phyloP scores from a whole-genome alignment of 2,888 invertebrate species.

The Agrochola lychnidis region DNA sequence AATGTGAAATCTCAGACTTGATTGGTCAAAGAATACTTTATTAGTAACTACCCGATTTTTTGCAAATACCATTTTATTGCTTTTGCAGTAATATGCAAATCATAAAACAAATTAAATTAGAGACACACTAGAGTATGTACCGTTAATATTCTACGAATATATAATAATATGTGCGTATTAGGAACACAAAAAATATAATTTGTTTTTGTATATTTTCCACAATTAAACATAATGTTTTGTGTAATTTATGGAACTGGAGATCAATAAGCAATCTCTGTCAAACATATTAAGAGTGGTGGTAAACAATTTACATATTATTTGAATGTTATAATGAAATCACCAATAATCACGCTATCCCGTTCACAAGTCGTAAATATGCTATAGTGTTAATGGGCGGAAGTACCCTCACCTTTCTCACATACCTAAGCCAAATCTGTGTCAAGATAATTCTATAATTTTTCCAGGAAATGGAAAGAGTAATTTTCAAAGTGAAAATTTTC shows the following conservation, averaged over 20 bases:
- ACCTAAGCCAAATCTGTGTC: conserved; percentile 1
- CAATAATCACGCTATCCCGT: conserved; percentile 51
- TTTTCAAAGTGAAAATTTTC: not conserved
- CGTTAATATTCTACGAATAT: conserved; percentile 44
- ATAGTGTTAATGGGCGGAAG: conserved; percentile 42
- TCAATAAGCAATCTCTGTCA: conserved; percentile 46
- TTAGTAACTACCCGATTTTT: conserved; percentile 63
- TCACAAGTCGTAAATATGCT: conserved; percentile 50
- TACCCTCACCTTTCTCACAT: conserved; percentile 17
- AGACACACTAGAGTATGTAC: conserved; percentile 35
- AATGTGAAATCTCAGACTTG: conserved; percentile 58
- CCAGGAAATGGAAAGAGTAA: not conserved
- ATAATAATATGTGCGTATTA: conserved; percentile 18
- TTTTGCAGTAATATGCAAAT: conserved; percentile 67
- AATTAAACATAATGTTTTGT: conserved; percentile 31
- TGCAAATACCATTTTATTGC: conserved; percentile 64
- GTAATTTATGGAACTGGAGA: conserved; percentile 51
- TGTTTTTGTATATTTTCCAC: conserved; percentile 35
- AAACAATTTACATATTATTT: conserved; percentile 58
- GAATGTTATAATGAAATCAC: conserved; percentile 55
- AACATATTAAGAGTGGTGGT: conserved; percentile 39
- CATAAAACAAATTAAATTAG: conserved; percentile 61
- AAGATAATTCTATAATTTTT: conserved; percentile 11
- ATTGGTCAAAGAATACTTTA: conserved; percentile 62
- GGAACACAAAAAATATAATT: conserved; percentile 24